Evolutionary conservation across 2,888 invertebrate genomes (phyloP).

Genomic region (Cantharis rustica): DNA sequence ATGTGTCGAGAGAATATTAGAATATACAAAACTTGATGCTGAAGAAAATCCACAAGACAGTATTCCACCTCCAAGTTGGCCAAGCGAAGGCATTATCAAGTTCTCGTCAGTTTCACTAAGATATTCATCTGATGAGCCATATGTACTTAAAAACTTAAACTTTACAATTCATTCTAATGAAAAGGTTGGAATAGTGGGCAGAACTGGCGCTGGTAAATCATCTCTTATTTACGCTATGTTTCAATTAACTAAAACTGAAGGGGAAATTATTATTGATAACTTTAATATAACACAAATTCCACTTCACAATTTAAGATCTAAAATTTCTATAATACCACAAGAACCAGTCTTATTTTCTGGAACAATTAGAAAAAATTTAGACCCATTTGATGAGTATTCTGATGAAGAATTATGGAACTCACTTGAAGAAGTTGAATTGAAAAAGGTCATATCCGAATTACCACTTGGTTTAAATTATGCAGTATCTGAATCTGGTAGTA

Average conservation of each 20-base stretch:
- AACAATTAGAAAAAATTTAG: slow-evolving; percentile 80
- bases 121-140: slow-evolving; percentile 71
- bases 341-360: slow-evolving; percentile 82
- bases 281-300: slow-evolving; percentile 69
- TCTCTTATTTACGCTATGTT: slow-evolving; percentile 74
- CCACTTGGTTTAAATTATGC: slow-evolving; percentile 67
- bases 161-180: slow-evolving; percentile 68
- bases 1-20: slow-evolving; percentile 66
- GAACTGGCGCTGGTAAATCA: slow-evolving; percentile 79
- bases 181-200: slow-evolving; percentile 65
- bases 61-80: slow-evolving; percentile 63
- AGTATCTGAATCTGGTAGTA: slow-evolving; percentile 67
- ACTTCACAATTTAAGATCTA: slow-evolving; percentile 70
- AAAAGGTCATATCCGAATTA: slow-evolving; percentile 65
- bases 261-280: slow-evolving; percentile 76
- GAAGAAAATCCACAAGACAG: slow-evolving; percentile 29
- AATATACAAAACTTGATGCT: slow-evolving; percentile 8
- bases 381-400: slow-evolving; percentile 78
- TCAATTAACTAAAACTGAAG: slow-evolving; percentile 73
- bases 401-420: slow-evolving; percentile 79
- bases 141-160: slow-evolving; percentile 73
- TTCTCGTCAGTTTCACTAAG: slow-evolving; percentile 72
- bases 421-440: slow-evolving; percentile 76
- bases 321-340: slow-evolving; percentile 79
- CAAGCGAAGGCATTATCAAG: slow-evolving; percentile 67